A percentile compares a stretch with the other conserved stretches of the same genome.
Conservation (phyloP, 2,888 invertebrate species). For the Lordiphosa fenestrarum region DNA sequence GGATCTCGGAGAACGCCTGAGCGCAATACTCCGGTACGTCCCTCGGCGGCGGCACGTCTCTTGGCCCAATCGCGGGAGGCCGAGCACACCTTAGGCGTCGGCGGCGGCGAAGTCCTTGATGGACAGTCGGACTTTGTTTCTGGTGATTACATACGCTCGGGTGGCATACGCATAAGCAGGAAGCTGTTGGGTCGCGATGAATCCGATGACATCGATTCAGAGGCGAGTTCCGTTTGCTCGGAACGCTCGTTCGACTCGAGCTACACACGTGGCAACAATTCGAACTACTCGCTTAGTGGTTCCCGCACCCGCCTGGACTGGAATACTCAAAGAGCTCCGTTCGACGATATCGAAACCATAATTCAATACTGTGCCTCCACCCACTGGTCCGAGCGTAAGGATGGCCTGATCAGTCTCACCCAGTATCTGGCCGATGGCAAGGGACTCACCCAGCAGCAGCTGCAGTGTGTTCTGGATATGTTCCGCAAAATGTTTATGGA, state of each 20-base stretch:
- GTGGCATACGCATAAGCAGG: slow-evolving; percentile 84
- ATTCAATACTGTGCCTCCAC: slow-evolving; percentile 93
- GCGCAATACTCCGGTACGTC: slow-evolving; percentile 82
- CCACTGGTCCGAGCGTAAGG: slow-evolving; percentile 97
- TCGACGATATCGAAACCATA: slow-evolving; percentile 91
- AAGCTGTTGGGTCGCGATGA: slow-evolving; percentile 85
- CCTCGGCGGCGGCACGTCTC: slow-evolving; percentile 89
- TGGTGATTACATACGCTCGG: slow-evolving; percentile 67
- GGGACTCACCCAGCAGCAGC: slow-evolving; percentile 82
- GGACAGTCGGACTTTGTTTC: slow-evolving; percentile 49
- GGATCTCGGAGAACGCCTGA: slow-evolving; percentile 79
- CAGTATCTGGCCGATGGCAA: slow-evolving; percentile 84
- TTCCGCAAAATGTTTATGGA: slow-evolving; percentile 99
- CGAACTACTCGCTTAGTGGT: slow-evolving; percentile 92
- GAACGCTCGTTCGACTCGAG: slow-evolving; percentile 92
- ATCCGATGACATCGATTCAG: slow-evolving; percentile 88
- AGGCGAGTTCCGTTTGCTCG: slow-evolving; percentile 97
- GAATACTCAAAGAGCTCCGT: slow-evolving; percentile 82
- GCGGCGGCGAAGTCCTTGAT: slow-evolving; percentile 70
- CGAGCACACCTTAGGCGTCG: slow-evolving; percentile 89
- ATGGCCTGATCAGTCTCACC: slow-evolving; percentile 92
- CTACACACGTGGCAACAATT: slow-evolving; percentile 87
- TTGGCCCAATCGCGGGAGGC: slow-evolving; percentile 93
- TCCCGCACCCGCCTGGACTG: slow-evolving; percentile 88
- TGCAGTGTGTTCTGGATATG: slow-evolving; percentile 93